These are phyloP conservation scores for Macroteleia sp. DNA, from an alignment of 2,888 invertebrate genomes.

Conservation along the genomic window DNA sequence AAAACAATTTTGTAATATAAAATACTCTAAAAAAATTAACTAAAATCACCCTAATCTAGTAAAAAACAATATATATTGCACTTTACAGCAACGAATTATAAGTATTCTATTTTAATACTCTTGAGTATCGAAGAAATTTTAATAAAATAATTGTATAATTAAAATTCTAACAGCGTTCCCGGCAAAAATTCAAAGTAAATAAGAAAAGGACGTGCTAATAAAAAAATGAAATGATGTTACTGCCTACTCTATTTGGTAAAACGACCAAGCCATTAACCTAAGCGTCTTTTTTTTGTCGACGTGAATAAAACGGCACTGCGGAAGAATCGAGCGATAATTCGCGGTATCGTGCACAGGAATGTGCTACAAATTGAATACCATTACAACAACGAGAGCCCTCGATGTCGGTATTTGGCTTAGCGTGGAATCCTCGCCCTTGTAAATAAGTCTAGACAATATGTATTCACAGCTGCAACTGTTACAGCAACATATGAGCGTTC, in stretches of 20 bases:
- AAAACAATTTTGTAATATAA: no score
- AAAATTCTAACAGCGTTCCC: no score
- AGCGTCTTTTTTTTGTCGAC: constrained; percentile 14
- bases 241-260: constrained; percentile 9
- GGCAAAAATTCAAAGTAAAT: no score
- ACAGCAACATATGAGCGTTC: constrained; percentile 29
- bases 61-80: no score
- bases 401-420: constrained; percentile 36
- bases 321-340: constrained; percentile 55
- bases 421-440: constrained; percentile 37
- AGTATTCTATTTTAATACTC: no score
- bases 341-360: constrained; percentile 32
- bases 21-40: no score
- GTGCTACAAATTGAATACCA: constrained; percentile 50
- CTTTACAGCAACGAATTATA: no score
- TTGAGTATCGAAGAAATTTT: no score
- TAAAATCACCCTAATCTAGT: no score
- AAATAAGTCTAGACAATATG: constrained; percentile 53
- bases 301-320: constrained; percentile 34
- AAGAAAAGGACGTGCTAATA: constrained; percentile 13
- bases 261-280: constrained; percentile 24
- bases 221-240: constrained; percentile 21
- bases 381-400: constrained; percentile 26
- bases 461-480: constrained; percentile 53
- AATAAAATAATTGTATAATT: no score